These are phyloP conservation scores for Epinotia ramella DNA, from an alignment of 2,888 invertebrate genomes.

Conservation along the genomic window DNA sequence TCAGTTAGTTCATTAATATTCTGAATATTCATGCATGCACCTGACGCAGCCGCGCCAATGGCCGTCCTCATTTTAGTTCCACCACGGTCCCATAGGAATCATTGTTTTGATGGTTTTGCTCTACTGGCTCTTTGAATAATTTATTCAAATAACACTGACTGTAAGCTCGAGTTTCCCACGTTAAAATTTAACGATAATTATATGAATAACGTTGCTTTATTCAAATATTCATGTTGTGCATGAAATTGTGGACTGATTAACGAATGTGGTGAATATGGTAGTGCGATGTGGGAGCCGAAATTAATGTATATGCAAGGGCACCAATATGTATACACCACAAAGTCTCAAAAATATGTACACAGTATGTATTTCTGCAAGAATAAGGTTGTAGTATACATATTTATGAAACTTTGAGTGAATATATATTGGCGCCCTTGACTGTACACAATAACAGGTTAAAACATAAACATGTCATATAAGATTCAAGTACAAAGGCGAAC, in stretches of 20 bases:
- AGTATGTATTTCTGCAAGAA: no score
- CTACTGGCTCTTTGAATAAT: slow-evolving; percentile 70
- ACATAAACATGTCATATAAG: no score
- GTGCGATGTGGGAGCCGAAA: neutral
- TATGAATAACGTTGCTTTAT: slow-evolving; percentile 6
- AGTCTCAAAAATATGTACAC: no score
- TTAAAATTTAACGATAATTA: slow-evolving; percentile 27
- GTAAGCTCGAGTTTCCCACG: slow-evolving; percentile 59
- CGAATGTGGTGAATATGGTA: neutral
- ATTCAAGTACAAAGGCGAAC: no score
- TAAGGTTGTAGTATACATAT: no score
- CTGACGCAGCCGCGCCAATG: slow-evolving; percentile 59
- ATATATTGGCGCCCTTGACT: no score
- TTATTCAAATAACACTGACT: slow-evolving; percentile 61
- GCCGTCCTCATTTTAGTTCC: slow-evolving; percentile 60
- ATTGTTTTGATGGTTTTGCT: slow-evolving; percentile 75
- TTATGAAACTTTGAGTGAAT: no score
- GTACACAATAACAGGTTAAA: no score
- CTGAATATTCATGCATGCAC: slow-evolving; percentile 75
- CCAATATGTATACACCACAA: no score
- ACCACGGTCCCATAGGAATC: slow-evolving; percentile 53
- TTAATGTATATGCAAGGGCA: no score
- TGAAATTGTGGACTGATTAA: neutral
- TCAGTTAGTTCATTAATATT: slow-evolving; percentile 52
- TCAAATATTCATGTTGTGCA: slow-evolving; percentile 13